phyloP scores from a whole-genome alignment of 2,888 invertebrate species.

The Caenorhabditis parvicauda region DNA sequence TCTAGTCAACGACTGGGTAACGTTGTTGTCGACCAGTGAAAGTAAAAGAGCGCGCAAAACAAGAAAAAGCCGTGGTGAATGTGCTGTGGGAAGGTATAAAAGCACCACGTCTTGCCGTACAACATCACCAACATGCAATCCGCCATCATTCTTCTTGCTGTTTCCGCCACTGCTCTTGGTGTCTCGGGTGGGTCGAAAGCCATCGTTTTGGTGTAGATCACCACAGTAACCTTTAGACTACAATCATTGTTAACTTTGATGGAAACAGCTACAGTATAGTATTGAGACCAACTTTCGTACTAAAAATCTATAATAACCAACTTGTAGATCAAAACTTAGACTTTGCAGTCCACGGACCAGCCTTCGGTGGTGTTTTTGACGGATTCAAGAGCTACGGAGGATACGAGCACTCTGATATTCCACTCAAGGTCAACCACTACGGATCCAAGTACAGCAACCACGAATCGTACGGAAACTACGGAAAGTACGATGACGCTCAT shows the following conservation, averaged over 20 bases:
- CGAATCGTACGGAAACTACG: conserved; percentile 17
- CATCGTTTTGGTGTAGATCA: neutral
- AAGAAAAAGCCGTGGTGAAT: too few species aligned
- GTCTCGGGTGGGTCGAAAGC: conserved; percentile 1
- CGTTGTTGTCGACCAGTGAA: too few species aligned
- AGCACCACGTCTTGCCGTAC: too few species aligned
- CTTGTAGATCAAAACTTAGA: too few species aligned
- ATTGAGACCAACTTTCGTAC: too few species aligned
- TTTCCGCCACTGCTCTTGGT: neutral
- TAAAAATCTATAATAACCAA: too few species aligned
- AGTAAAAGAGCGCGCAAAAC: too few species aligned
- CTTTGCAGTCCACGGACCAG: conserved; percentile 15
- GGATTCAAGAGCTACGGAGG: too few species aligned
- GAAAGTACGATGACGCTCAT: conserved; percentile 19
- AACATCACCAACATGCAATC: neutral
- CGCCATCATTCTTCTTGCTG: neutral
- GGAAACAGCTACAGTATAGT: neutral
- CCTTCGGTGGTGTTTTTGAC: conserved; percentile 14
- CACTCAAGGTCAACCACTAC: conserved; percentile 19
- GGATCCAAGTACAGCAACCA: conserved; percentile 17
- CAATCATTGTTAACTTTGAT: neutral
- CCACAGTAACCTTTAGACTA: neutral
- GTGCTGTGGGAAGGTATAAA: too few species aligned
- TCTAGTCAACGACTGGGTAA: too few species aligned
- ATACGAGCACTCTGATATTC: too few species aligned